These are phyloP conservation scores for Hoplodrina blanda DNA, from an alignment of 2,888 invertebrate genomes.

Conservation along the genomic window DNA sequence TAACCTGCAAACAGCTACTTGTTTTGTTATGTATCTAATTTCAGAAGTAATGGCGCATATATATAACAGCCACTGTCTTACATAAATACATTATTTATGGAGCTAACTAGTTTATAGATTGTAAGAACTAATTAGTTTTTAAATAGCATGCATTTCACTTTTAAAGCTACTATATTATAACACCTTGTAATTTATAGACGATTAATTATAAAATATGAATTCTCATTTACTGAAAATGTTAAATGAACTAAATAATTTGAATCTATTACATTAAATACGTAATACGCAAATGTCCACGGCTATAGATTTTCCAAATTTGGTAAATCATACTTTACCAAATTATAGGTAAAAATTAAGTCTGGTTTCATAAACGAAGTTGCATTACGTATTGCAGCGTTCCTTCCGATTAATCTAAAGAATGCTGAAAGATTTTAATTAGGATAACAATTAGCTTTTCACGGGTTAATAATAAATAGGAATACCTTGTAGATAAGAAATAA, in stretches of 20 bases:
- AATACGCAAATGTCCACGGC: background rate
- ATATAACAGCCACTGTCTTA: background rate
- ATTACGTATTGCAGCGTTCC: constrained; percentile 19
- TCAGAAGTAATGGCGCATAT: background rate
- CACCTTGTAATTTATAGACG: background rate
- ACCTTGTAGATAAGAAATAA: constrained; percentile 45
- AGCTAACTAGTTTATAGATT: constrained; percentile 3
- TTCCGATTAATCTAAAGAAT: constrained; percentile 31
- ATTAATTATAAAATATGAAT: background rate
- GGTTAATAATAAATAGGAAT: constrained; percentile 37
- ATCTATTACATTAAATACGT: background rate
- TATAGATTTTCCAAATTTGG: background rate
- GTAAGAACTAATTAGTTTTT: constrained; percentile 10
- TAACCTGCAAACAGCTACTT: background rate
- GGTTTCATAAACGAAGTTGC: constrained; percentile 13
- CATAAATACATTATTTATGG: constrained; percentile 5
- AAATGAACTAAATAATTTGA: background rate
- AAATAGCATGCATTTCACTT: constrained; percentile 15
- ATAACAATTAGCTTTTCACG: constrained; percentile 29
- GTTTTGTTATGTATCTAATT: background rate
- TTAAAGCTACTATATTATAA: constrained; percentile 6
- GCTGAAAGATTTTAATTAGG: constrained; percentile 33
- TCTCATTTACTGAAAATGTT: background rate
- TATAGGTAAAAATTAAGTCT: background rate
- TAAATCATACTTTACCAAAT: no score